Conservation (phyloP, 2,888 invertebrate species). For the Cheilosia pagana region DNA sequence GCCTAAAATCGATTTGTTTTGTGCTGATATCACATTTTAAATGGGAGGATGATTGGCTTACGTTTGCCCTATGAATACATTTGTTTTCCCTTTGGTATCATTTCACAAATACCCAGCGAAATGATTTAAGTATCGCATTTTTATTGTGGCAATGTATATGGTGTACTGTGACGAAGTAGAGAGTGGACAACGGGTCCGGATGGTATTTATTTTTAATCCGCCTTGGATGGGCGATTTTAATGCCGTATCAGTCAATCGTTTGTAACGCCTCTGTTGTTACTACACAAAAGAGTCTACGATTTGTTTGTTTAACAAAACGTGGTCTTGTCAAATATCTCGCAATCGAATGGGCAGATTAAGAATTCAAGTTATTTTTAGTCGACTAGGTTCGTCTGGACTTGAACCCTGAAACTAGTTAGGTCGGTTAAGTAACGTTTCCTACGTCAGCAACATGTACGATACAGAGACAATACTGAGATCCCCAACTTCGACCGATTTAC, state of each 20-base stretch:
- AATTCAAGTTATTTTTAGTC: no score
- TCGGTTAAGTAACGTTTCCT: no score
- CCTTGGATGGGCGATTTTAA: conserved; percentile 2
- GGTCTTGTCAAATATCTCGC: no score
- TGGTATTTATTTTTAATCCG: conserved; percentile 3
- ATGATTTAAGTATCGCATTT: conserved; percentile 36
- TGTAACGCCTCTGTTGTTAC: background rate
- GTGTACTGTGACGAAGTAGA: background rate
- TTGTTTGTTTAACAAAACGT: no score
- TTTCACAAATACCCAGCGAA: conserved; percentile 15
- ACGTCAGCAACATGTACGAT: no score
- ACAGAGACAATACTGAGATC: no score
- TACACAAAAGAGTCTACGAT: no score
- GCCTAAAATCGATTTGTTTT: conserved; percentile 61
- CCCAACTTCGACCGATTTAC: no score
- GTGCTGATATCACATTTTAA: conserved; percentile 63
- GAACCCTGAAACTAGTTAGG: no score
- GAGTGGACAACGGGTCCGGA: background rate
- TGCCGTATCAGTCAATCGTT: background rate
- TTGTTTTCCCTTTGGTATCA: conserved; percentile 31
- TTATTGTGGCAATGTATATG: background rate
- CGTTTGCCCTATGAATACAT: conserved; percentile 38
- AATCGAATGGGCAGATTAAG: no score
- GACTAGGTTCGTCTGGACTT: no score
- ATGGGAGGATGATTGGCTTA: conserved; percentile 50